These are phyloP conservation scores for Numenius phaeopus DNA, from an alignment of 2,797 vertebrate species.

Conservation along the genomic window DNA sequence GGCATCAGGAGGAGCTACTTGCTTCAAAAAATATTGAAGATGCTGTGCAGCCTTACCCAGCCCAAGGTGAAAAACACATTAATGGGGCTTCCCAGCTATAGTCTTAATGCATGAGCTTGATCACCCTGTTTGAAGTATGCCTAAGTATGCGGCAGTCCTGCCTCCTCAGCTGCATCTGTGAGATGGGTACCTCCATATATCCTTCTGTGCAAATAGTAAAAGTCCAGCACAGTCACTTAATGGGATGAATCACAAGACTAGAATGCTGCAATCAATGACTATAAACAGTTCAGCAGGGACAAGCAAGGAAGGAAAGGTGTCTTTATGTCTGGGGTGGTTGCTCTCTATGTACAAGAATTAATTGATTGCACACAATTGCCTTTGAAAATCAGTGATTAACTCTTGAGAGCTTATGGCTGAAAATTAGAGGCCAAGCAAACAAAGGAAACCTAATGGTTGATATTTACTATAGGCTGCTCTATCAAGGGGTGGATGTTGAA, in stretches of 20 bases:
- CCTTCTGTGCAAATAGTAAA: not conserved
- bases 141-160: not conserved
- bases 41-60: not conserved
- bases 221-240: not conserved
- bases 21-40: not conserved
- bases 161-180: not conserved
- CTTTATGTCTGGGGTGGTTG: fast-evolving
- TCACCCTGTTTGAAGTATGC: not conserved
- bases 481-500: not conserved
- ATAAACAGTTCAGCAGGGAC: not conserved
- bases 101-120: not conserved
- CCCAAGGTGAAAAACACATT: not conserved
- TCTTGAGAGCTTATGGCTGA: not conserved
- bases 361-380: not conserved
- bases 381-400: not conserved
- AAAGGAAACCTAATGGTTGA: not conserved
- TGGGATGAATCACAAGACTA: not conserved
- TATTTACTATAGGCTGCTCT: not conserved
- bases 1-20: not conserved
- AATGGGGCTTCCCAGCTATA: not conserved
- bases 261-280: not conserved
- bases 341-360: not conserved
- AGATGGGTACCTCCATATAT: no score
- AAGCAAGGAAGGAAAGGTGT: not conserved
- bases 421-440: not conserved